These are phyloP conservation scores for Nysson spinosus DNA, from an alignment of 2,888 invertebrate genomes.

Conservation along the genomic window DNA sequence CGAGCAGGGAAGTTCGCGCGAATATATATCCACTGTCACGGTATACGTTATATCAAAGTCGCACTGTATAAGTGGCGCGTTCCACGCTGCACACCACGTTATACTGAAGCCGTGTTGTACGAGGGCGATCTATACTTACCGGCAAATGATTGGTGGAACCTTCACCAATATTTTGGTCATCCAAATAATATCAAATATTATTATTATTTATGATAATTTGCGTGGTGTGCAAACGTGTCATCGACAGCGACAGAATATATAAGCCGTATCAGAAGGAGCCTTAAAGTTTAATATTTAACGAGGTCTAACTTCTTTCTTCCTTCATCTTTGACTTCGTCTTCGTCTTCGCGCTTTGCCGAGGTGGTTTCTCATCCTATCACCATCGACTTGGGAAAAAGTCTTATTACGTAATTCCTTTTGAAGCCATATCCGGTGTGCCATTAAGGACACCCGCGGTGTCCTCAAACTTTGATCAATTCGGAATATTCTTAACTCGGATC, in stretches of 20 bases:
- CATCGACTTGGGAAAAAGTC: conserved; percentile 59
- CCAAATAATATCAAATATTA: too few species aligned
- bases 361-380: too few species aligned
- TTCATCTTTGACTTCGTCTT: not conserved
- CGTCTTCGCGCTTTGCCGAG: conserved; percentile 3
- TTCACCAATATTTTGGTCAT: too few species aligned
- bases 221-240: too few species aligned
- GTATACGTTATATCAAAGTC: too few species aligned
- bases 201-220: too few species aligned
- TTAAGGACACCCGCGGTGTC: conserved; percentile 63
- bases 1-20: conserved; percentile 18
- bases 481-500: conserved; percentile 63
- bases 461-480: conserved; percentile 68
- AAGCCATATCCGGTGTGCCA: conserved; percentile 73
- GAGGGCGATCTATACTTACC: too few species aligned
- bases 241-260: conserved; percentile 14
- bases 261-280: conserved; percentile 56
- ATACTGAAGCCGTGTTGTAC: too few species aligned
- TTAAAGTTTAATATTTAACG: conserved; percentile 75
- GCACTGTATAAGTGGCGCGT: too few species aligned
- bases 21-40: not conserved
- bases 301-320: conserved; percentile 50
- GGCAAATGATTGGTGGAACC: too few species aligned
- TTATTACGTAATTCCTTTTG: conserved; percentile 74
- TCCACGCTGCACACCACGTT: too few species aligned